A percentile compares a stretch with the other conserved stretches of the same genome.
Conservation (phyloP, 2,888 invertebrate species). For the Leptinotarsa juncta region DNA sequence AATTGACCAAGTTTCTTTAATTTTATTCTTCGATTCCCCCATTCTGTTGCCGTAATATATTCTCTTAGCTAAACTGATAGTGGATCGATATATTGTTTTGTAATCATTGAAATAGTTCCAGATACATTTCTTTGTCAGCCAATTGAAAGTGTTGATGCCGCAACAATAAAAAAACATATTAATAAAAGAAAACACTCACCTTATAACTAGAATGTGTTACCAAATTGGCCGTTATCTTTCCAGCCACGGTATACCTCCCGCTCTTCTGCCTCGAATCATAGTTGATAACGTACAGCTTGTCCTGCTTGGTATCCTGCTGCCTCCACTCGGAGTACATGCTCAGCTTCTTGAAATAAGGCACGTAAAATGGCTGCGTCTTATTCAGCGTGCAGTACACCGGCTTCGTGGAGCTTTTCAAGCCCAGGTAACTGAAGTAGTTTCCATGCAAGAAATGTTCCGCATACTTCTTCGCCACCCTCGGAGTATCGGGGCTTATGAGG, state of each 20-base stretch:
- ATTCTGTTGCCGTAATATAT: too few species aligned
- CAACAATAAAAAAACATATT: neutral
- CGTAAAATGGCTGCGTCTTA: slow-evolving; percentile 94
- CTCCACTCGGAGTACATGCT: slow-evolving; percentile 98
- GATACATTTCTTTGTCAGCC: too few species aligned
- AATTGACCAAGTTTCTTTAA: too few species aligned
- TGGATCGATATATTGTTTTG: too few species aligned
- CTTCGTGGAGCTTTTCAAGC: slow-evolving; percentile 89
- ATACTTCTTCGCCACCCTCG: slow-evolving; percentile 88
- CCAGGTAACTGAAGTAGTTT: slow-evolving; percentile 91
- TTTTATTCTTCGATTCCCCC: too few species aligned
- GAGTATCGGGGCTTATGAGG: slow-evolving; percentile 91
- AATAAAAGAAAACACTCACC: slow-evolving; percentile 51
- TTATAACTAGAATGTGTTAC: slow-evolving; percentile 66
- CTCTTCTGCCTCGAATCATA: slow-evolving; percentile 86
- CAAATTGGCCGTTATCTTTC: slow-evolving; percentile 65
- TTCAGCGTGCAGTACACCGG: slow-evolving; percentile 94
- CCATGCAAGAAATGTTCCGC: slow-evolving; percentile 91
- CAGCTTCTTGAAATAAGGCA: slow-evolving; percentile 87
- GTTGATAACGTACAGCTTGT: slow-evolving; percentile 62
- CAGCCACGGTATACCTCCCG: slow-evolving; percentile 71
- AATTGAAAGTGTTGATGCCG: too few species aligned
- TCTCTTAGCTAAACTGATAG: too few species aligned
- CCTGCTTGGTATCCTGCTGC: slow-evolving; percentile 64
- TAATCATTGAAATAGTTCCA: too few species aligned